Percentiles rank a stretch among this genome's conserved stretches.
Evolutionary conservation across 1,140 invertebrate species (phyloP).

Genomic region (Camponotus vicinus): DNA sequence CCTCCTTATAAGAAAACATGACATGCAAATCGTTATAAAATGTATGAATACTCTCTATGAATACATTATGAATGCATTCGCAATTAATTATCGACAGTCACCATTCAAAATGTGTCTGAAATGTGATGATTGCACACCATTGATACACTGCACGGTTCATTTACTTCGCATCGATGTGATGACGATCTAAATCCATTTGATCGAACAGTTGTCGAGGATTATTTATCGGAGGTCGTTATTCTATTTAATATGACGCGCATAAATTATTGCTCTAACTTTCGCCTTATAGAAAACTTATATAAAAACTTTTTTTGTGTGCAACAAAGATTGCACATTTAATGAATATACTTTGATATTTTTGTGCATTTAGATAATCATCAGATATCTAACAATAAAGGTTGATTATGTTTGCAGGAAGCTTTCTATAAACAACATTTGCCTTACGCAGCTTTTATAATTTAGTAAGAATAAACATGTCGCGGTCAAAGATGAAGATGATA

Average conservation of each 20-base stretch:
- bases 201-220: conserved; percentile 20
- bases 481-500: background rate
- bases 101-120: background rate
- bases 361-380: background rate
- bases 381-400: background rate
- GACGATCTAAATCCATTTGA: conserved; percentile 61
- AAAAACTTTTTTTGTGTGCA: background rate
- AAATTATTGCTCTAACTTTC: background rate
- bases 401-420: background rate
- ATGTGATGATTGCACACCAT: conserved; percentile 15
- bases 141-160: conserved; percentile 64
- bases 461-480: conserved; percentile 8
- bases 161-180: conserved; percentile 37
- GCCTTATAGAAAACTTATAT: background rate
- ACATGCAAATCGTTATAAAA: background rate
- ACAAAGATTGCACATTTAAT: background rate
- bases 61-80: conserved; percentile 31
- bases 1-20: background rate
- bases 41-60: conserved; percentile 27
- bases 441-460: background rate
- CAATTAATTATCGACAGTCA: conserved; percentile 64
- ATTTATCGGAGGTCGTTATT: conserved; percentile 39
- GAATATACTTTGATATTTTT: background rate
- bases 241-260: conserved; percentile 1
- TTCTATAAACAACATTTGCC: background rate